Evolutionary conservation across 2,113 vertebrate species (phyloP), one percentile per base, ranked within the genome.

Genomic region (Lepisosteus osseus): DNA sequence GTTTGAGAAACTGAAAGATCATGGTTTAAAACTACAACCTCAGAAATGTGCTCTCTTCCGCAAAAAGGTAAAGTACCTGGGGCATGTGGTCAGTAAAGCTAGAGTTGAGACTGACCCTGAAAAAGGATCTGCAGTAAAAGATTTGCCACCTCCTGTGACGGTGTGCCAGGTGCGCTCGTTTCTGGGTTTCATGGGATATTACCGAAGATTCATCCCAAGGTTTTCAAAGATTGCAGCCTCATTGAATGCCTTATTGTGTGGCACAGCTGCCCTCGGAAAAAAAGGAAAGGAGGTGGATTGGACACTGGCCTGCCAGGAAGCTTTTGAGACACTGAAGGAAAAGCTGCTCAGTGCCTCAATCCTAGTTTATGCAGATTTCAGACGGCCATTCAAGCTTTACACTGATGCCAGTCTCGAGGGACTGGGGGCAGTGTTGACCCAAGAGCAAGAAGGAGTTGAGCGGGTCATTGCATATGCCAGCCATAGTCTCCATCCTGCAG

Each of bases 31-130:
- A 57, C n/a, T 71, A 13, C 56, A 62, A 6, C 69, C 40, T 12
- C 44, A 61, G 41, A 71, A 71, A 57, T 62, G 55, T 40, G 11
- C 3, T 4, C 57, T 63, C 12, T 45, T 62, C 7, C 55, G 42
- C 17, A 45, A 11, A 12, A 12, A 47, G 9, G 56, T 44, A 17
- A 4, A 1, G 9, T 69, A 69, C 14, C 42, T 69, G 12, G 67
- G 47, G 6, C 67, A 55, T 42, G 67, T 69, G 3, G 55, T 71
- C 5, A 62, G 69, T 15, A 15, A 42, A 7, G 41, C 12, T 6
- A 57, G 69, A 14, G 67, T 69, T 56, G 42, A 56, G 7, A 61
- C 11, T 13, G 69, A 71, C 40, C 67, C 56, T 5, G 56, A 62
- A 15, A 71, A 71, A 41, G 7, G 7, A 7, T 17, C 29, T 9